These are phyloP conservation scores for Holothuria leucospilota DNA, from an alignment of 53 echinoderm and acorn worm species.

Conservation along the genomic window DNA sequence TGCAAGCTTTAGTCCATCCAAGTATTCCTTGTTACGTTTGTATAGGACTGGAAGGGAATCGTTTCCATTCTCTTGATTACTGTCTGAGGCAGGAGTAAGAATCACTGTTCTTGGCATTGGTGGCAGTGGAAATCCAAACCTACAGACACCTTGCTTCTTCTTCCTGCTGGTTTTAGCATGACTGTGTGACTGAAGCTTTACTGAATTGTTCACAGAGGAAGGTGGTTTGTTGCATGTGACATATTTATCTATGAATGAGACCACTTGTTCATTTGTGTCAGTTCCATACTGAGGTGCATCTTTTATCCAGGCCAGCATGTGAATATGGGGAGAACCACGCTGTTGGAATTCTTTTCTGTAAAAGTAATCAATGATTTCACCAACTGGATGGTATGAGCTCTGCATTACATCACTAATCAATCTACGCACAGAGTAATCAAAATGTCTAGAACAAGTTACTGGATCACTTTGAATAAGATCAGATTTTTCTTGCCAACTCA, in stretches of 20 bases:
- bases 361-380: conserved; percentile 43
- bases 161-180: conserved; percentile 23
- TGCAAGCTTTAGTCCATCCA: neutral
- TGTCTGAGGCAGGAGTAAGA: conserved; percentile 1
- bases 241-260: conserved; percentile 3
- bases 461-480: neutral
- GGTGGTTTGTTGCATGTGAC: conserved; percentile 8
- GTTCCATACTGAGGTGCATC: no score
- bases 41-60: conserved; percentile 10
- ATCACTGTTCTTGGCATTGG: conserved; percentile 35
- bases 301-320: no score
- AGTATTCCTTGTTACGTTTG: neutral
- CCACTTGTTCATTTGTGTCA: no score
- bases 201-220: neutral
- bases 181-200: neutral
- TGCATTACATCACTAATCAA: conserved; percentile 5
- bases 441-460: conserved; percentile 41
- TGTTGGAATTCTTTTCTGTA: conserved; percentile 58
- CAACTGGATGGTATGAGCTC: conserved; percentile 28
- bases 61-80: neutral
- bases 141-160: conserved; percentile 12
- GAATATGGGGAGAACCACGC: no score
- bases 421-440: conserved; percentile 45
- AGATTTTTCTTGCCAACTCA: neutral
- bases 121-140: conserved; percentile 29